phyloP scores from a whole-genome alignment of 2,888 invertebrate species.

The Gnatocerus cornutus region DNA sequence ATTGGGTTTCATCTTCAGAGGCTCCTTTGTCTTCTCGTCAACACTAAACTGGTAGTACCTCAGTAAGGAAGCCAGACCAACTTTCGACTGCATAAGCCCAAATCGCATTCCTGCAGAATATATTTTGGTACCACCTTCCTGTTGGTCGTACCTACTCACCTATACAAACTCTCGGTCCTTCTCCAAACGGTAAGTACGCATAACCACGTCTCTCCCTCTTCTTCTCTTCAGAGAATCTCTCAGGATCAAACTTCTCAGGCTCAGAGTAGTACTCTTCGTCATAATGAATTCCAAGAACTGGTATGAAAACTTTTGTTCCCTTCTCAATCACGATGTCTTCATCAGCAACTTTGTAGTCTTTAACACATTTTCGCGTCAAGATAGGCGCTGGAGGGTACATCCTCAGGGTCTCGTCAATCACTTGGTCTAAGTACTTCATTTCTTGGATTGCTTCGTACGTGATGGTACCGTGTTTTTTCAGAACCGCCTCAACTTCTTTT shows the following conservation, averaged over 20 bases:
- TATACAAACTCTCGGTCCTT: slow-evolving; percentile 60
- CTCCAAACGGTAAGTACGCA: slow-evolving; percentile 63
- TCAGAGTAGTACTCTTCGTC: slow-evolving; percentile 49
- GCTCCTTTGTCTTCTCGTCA: no score
- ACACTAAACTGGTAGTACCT: no score
- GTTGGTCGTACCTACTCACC: slow-evolving; percentile 8
- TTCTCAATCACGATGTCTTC: slow-evolving; percentile 61
- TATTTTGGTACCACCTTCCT: no score
- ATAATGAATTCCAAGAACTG: slow-evolving; percentile 53
- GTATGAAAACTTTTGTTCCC: slow-evolving; percentile 61
- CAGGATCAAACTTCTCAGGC: slow-evolving; percentile 66
- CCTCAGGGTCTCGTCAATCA: slow-evolving; percentile 58
- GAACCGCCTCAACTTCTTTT: slow-evolving; percentile 49
- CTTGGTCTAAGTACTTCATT: slow-evolving; percentile 54
- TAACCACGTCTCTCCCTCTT: slow-evolving; percentile 58
- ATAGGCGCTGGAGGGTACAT: slow-evolving; percentile 62
- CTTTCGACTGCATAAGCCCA: no score
- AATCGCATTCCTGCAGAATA: no score
- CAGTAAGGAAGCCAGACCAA: no score
- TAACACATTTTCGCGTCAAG: slow-evolving; percentile 52
- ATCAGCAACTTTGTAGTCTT: slow-evolving; percentile 61
- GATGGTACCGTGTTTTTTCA: slow-evolving; percentile 46
- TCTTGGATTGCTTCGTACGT: slow-evolving; percentile 54
- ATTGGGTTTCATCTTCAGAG: no score
- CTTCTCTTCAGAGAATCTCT: slow-evolving; percentile 65